Evolutionary conservation across 1,140 invertebrate species (phyloP), one percentile per base, ranked within the genome.

Genomic region (Idris sp.): DNA sequence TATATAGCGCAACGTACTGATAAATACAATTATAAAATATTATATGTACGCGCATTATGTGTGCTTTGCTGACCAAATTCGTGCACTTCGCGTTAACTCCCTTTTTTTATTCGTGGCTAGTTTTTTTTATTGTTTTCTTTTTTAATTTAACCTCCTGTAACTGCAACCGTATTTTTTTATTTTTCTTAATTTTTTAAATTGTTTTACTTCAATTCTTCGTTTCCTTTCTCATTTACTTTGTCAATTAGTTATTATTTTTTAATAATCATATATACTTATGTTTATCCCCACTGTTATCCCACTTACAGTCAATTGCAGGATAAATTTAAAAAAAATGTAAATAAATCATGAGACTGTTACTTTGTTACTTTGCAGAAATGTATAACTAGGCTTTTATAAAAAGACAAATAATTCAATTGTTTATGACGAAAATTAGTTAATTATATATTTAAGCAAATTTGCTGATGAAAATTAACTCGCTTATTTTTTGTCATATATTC

Each of bases 11-110:
- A 81, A 80, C 67, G 69, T 84, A 83, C 73, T 81, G 81, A 83
- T 84, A 83, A 83, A 84, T 84, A 87, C 76, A 83, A 78, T 85
- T 86, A 86, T 80, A 87, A 87, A 87, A 86, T 85, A 72, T 68
- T 68, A 72, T 74, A 77, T 67, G 54, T 61, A 77, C 62, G 69
- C 54, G 62, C 53, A 54, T 67, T 56, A 9, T 49, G 19, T 4
- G 30, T 58, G 67, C 69, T 74, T 73, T 53, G 40, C 25, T 56
- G 59, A 61, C 41, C 58, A 40, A 67, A 58, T 43, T 64, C 59
- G 44, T 31, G 54, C 51, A 54, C 41, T 54, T 49, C 26, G 51
- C 38, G 30, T 62, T 69, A n/a, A n/a, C n/a, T n/a, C n/a, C n/a
- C n/a, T 22, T 35, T 4, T 41, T 22, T 28, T 30, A 35, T 11